A percentile compares a stretch with the other conserved stretches of the same genome.
These are phyloP conservation scores for Eumerus sabulonum DNA, from an alignment of 2,888 invertebrate genomes.

Conservation along the genomic window DNA sequence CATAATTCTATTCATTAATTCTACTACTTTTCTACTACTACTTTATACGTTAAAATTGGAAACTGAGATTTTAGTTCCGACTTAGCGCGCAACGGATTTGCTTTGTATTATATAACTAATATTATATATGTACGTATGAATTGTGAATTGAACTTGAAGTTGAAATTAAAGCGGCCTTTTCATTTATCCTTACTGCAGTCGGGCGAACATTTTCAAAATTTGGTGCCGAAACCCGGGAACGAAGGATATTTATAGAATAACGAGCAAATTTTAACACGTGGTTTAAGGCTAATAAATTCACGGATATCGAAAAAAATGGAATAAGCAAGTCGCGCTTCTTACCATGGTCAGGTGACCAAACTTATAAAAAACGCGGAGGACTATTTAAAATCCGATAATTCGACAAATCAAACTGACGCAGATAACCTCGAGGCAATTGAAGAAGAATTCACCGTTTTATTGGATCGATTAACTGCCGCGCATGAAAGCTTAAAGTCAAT, in stretches of 20 bases:
- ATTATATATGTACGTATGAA: no score
- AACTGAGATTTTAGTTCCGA: no score
- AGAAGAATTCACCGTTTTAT: slow-evolving; percentile 16
- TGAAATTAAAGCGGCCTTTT: no score
- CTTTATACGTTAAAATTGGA: no score
- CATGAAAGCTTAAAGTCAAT: slow-evolving; percentile 27
- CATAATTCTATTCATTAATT: no score
- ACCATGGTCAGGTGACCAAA: slow-evolving; percentile 35
- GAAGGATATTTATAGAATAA: no score
- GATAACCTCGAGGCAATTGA: slow-evolving; percentile 23
- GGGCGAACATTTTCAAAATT: slow-evolving; percentile 18
- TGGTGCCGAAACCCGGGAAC: slow-evolving; percentile 39
- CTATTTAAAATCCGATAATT: slow-evolving; percentile 22
- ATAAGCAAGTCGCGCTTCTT: slow-evolving; percentile 17
- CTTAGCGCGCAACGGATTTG: no score
- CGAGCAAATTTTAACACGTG: not conserved
- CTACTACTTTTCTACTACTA: no score
- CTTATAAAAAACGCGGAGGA: slow-evolving; percentile 25
- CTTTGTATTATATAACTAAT: no score
- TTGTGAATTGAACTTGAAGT: no score
- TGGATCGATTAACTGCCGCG: slow-evolving; percentile 30
- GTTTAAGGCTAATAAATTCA: not conserved
- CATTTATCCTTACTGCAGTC: not conserved
- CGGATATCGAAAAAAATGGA: slow-evolving; percentile 20
- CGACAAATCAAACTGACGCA: slow-evolving; percentile 1